Base-by-base conservation (phyloP, 1,140 invertebrate species). In the Drosophila leontia region DNA sequence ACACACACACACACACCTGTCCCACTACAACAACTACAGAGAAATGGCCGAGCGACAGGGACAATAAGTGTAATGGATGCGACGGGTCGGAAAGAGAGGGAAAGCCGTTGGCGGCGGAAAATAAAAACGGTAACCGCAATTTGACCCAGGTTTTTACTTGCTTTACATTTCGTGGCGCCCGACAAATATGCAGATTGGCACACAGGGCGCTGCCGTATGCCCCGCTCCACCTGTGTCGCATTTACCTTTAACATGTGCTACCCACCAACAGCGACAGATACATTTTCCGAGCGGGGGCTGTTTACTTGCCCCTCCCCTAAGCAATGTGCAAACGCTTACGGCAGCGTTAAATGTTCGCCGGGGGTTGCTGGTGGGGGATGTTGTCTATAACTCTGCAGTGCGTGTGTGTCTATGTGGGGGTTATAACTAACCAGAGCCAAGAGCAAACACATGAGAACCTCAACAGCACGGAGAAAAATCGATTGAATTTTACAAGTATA, bases 181-280 rank as follows among this genome's bases (percentile, higher is more conserved):
- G 80, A 84, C 84, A 87, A 87, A 87, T 87, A 88, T 87, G 85
- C 85, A 87, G 84, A 88, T 84, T 81, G 85, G 85, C 80, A 78
- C 53, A 78, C 45, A 45, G 44, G 44, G 23, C 50, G 50, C 50
- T 13, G 29, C 50, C 8, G 29, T 2, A 17, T 1, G 3, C 32
- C 32, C 17, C 6, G 9, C 29, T 32, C 11, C 15, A 74, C 56
- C 83, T 75, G 77, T 68, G 51, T 44, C 53, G 85, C 85, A 69
- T 75, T 90, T 81, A 85, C 69, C 61, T 90, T 78, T 78, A 90
- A 79, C 85, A 90, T 90, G 85, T 90, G 85, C 78, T 74, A 56
- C 64, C 61, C 57, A 55, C 71, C 58, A 61, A 50, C 75, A 61
- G 42, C 69, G 63, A 32, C 67, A 77, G 80, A 67, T 64, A 78